phyloP scores from a whole-genome alignment of 2,797 vertebrate genomes.

The Ptychobarbus kaznakovi region DNA sequence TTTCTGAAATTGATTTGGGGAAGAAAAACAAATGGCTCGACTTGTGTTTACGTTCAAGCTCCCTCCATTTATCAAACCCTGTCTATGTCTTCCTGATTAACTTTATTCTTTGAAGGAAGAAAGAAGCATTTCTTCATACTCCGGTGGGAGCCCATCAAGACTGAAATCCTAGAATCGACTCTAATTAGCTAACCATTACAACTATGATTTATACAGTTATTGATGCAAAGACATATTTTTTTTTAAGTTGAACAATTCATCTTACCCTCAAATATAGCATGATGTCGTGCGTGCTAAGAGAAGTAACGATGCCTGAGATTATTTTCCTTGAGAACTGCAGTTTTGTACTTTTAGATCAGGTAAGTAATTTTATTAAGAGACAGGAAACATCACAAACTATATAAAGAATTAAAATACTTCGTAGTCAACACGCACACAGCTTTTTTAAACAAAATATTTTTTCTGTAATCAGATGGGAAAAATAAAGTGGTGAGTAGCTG shows the following conservation, averaged over 20 bases:
- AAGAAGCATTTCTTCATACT: slow-evolving; percentile 40
- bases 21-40: slow-evolving; percentile 69
- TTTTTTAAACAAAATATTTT: slow-evolving; percentile 4
- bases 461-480: background rate
- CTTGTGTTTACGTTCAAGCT: slow-evolving; percentile 67
- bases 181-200: slow-evolving; percentile 10
- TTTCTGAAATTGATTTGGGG: slow-evolving; percentile 61
- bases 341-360: slow-evolving; percentile 9
- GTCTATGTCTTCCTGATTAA: slow-evolving; percentile 70
- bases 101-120: slow-evolving; percentile 67
- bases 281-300: slow-evolving; percentile 6
- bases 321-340: background rate
- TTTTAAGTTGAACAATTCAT: background rate
- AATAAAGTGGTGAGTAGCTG: background rate
- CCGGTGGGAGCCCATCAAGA: background rate
- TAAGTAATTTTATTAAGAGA: slow-evolving; percentile 11
- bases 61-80: slow-evolving; percentile 68
- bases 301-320: background rate
- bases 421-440: background rate
- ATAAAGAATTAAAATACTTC: background rate
- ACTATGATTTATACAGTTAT: background rate
- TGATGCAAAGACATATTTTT: background rate
- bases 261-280: background rate
- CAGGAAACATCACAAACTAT: background rate
- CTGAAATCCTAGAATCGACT: slow-evolving; percentile 5